These are phyloP conservation scores for Chelmon rostratus DNA, from an alignment of 2,797 vertebrate species.

Conservation along the genomic window DNA sequence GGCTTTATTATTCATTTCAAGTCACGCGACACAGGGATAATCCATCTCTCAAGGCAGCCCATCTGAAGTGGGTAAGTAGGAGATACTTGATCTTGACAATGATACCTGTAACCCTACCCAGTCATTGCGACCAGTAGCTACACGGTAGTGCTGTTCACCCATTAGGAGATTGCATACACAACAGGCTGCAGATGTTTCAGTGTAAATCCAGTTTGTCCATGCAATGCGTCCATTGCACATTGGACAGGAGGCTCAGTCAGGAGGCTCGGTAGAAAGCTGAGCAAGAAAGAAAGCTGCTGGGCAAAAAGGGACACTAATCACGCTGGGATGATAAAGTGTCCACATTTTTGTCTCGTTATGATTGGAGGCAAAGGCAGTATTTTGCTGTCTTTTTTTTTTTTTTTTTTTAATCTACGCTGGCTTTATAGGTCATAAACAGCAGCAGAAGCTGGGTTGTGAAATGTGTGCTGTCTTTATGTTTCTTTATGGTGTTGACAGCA, in stretches of 20 bases:
- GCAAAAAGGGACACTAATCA: conserved; percentile 33
- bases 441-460: conserved; percentile 57
- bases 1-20: conserved; percentile 24
- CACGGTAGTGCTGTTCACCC: conserved; percentile 24
- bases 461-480: conserved; percentile 37
- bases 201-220: conserved; percentile 28
- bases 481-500: conserved; percentile 52
- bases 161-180: conserved; percentile 32
- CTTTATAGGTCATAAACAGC: conserved; percentile 67
- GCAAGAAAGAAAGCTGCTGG: conserved; percentile 20
- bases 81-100: conserved; percentile 64
- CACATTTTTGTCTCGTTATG: conserved; percentile 47
- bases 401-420: conserved; percentile 27
- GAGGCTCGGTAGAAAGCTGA: conserved; percentile 23
- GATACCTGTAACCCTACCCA: conserved; percentile 44
- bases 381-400: conserved; percentile 28
- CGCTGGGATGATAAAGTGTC: conserved; percentile 40
- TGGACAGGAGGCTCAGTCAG: too few relatives aligned
- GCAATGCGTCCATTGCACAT: conserved; percentile 20
- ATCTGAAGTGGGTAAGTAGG: conserved; percentile 75
- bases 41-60: conserved; percentile 57
- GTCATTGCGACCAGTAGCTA: conserved; percentile 26
- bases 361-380: conserved; percentile 31
- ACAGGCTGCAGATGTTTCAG: conserved; percentile 54
- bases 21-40: conserved; percentile 50